A percentile compares a stretch with the other conserved stretches of the same genome.
phyloP scores from a whole-genome alignment of 2,888 invertebrate genomes.

The Hermodice carunculata region DNA sequence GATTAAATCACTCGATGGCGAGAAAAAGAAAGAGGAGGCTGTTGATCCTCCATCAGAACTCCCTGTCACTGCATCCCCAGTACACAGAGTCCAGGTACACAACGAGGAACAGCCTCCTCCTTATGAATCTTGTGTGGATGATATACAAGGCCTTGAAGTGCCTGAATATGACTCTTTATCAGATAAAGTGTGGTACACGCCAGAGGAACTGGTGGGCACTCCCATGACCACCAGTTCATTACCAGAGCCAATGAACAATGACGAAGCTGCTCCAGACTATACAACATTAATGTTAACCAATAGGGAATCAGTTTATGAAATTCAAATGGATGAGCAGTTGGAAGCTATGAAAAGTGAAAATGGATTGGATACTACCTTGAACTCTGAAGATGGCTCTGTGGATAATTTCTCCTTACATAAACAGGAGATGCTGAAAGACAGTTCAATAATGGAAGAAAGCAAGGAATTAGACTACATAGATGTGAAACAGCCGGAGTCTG shows the following conservation, averaged over 20 bases:
- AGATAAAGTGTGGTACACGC: background rate
- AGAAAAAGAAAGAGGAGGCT: background rate
- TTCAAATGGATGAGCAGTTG: constrained; percentile 62
- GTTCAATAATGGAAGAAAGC: too few species aligned
- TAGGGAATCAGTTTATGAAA: constrained; percentile 65
- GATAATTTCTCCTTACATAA: too few species aligned
- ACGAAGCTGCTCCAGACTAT: background rate
- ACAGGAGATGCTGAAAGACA: too few species aligned
- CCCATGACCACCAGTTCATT: too few species aligned
- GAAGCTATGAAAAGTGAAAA: constrained; percentile 37
- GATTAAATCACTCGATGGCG: too few species aligned
- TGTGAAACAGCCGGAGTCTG: constrained; percentile 10
- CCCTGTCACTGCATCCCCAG: constrained; percentile 9
- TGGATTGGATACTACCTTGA: constrained; percentile 14
- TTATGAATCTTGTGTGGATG: constrained; percentile 24
- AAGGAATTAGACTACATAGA: too few species aligned
- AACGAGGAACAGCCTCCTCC: too few species aligned
- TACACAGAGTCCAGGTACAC: too few species aligned
- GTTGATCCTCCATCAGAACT: constrained; percentile 23
- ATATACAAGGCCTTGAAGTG: too few species aligned
- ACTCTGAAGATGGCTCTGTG: constrained; percentile 19
- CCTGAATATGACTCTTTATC: too few species aligned
- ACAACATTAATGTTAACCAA: constrained; percentile 16
- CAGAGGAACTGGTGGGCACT: constrained; percentile 9
- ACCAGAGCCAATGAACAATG: too few species aligned